Base-by-base conservation (phyloP, 2,888 invertebrate genomes). In the Xanthorhoe designata region DNA sequence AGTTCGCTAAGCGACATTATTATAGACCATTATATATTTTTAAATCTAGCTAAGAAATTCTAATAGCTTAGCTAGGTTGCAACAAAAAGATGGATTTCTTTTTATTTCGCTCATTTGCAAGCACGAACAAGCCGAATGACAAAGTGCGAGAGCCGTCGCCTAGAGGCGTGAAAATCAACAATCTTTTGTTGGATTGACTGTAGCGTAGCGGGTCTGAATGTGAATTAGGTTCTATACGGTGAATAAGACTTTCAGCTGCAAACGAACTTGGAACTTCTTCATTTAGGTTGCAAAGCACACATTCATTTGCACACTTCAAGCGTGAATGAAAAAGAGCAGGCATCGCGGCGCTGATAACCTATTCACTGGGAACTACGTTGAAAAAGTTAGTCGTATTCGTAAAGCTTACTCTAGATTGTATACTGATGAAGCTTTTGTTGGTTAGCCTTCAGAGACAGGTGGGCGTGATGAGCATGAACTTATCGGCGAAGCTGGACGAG, bases 401-500 rank as follows among this genome's bases (percentile, higher is more conserved):
- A 29, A 49, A 47, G 17, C 17, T 45, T 38, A 17, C 52, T n/a
- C 10, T 3, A 35, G n/a, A 29, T 9, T 55, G 54, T n/a, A 55
- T 66, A 59, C 56, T 75, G 61, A 76, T 69, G 61, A 73, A 61
- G 65, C 6, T 72, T 71, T 67, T 75, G 67, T 77, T 77, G 80
- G 81, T 79, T 94, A 98, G 98, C 96, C 97, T 98, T 95, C 98
- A 98, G 96, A 97, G 97, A 95, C 98, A 98, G 97, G 97, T 98
- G 96, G 97, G 97, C 96, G 97, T 98, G 95, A 98, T 98, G 98
- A 98, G 98, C 94, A 97, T 97, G 97, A 98, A 98, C 95, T 96
- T 98, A 94, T 96, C 97, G 94, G 97, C 97, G 87, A 98, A 98
- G 95, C 95, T 98, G 95, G 98, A 98, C 94, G 97, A 98, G 95